Evolutionary conservation across 2,888 invertebrate genomes (phyloP).

Genomic region (Microctonus aethiopoides): DNA sequence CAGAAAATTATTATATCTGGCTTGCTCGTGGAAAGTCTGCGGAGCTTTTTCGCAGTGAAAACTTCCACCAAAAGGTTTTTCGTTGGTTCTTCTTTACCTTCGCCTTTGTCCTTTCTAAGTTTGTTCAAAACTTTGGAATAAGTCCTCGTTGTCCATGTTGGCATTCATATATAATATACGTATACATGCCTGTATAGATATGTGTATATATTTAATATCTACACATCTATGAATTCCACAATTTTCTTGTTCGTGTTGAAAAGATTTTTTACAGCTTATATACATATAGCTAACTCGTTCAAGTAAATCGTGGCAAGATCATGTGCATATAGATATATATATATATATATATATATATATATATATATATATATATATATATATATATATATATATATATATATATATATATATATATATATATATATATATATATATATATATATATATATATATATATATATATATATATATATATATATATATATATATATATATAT

Average conservation of each 20-base stretch:
- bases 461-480: no score
- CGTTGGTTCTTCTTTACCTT: slow-evolving; percentile 11
- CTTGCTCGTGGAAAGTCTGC: slow-evolving; percentile 22
- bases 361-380: no score
- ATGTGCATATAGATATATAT: no score
- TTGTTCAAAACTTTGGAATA: slow-evolving; percentile 30
- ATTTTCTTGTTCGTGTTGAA: slow-evolving; percentile 6
- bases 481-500: no score
- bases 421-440: no score
- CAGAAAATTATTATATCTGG: slow-evolving; percentile 37
- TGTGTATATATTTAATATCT: no score
- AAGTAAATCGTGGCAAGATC: slow-evolving; percentile 7
- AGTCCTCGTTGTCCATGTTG: neutral
- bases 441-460: no score
- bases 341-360: no score
- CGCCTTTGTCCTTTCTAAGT: slow-evolving; percentile 21
- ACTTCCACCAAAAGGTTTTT: slow-evolving; percentile 28
- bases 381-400: no score
- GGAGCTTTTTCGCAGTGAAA: slow-evolving; percentile 27
- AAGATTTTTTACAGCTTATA: neutral
- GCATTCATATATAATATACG: neutral
- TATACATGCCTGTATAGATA: neutral
- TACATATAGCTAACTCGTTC: neutral
- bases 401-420: no score
- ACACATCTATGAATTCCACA: neutral